Percentiles rank a stretch among this genome's conserved stretches.
Evolutionary conservation across 2,888 invertebrate genomes (phyloP).

Genomic region (Euspilapteryx auroguttella): DNA sequence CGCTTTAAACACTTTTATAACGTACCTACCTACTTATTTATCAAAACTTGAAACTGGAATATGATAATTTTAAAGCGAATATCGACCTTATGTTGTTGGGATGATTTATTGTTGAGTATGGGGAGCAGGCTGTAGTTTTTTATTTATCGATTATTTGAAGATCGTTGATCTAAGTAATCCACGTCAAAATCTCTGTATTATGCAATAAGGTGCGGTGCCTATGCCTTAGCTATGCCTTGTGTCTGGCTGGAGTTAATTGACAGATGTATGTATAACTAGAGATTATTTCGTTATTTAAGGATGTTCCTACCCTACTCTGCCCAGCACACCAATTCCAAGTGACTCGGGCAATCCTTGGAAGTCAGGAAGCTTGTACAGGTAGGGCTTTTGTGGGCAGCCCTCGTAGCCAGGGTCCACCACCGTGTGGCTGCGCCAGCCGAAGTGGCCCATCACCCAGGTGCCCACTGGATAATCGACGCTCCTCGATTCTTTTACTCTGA

Average conservation of each 20-base stretch:
- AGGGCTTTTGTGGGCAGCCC: constrained; percentile 22
- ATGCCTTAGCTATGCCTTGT: too few relatives aligned
- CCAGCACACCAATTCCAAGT: constrained; percentile 62
- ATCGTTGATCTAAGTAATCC: too few relatives aligned
- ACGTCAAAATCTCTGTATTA: too few relatives aligned
- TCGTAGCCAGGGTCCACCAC: constrained; percentile 37
- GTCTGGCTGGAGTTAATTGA: neutral
- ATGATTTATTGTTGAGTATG: too few relatives aligned
- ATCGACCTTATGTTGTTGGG: too few relatives aligned
- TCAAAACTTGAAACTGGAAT: too few relatives aligned
- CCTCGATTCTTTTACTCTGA: constrained; percentile 67
- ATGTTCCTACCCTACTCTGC: constrained; percentile 65
- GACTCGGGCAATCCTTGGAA: constrained; percentile 61
- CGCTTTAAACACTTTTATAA: too few relatives aligned
- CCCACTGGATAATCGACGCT: constrained; percentile 64
- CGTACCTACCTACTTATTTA: too few relatives aligned
- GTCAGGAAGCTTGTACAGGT: constrained; percentile 46
- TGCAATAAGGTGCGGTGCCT: too few relatives aligned
- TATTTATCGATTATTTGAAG: too few relatives aligned
- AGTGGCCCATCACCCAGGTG: constrained; percentile 59
- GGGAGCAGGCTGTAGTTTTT: too few relatives aligned
- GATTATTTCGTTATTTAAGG: neutral
- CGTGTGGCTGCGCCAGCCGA: constrained; percentile 70
- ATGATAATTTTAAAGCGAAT: too few relatives aligned
- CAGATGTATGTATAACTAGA: neutral